These are phyloP conservation scores for Drosophila sp. DNA, from an alignment of 1,140 invertebrate species.

Conservation along the genomic window DNA sequence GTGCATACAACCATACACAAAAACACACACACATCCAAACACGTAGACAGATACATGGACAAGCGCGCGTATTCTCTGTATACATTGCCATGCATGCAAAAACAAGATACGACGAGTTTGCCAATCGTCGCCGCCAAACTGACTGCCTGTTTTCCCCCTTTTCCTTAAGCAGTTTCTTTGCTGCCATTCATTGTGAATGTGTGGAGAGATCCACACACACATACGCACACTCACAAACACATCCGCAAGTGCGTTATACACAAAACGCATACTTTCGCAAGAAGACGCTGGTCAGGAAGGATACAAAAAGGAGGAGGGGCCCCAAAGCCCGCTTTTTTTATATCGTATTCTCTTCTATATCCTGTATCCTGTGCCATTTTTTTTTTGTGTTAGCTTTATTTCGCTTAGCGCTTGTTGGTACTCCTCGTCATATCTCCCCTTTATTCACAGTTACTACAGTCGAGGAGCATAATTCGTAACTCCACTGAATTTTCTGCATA, in stretches of 20 bases:
- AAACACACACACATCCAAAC: constrained; percentile 19
- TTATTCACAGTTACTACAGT: too few relatives aligned
- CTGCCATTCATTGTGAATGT: constrained; percentile 24
- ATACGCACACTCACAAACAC: neutral
- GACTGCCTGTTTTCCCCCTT: constrained; percentile 27
- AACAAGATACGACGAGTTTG: constrained; percentile 61
- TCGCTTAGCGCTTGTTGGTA: neutral
- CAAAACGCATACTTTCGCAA: constrained; percentile 11
- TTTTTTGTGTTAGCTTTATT: neutral
- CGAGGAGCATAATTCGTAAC: too few relatives aligned
- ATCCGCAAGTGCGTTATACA: constrained; percentile 5
- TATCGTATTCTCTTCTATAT: constrained; percentile 9
- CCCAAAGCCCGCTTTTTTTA: constrained; percentile 24
- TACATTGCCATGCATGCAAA: constrained; percentile 64
- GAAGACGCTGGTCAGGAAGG: constrained; percentile 12
- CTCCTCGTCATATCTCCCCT: neutral
- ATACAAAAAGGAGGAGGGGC: constrained; percentile 18
- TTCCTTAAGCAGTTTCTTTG: neutral
- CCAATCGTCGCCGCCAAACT: constrained; percentile 40
- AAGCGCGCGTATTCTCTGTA: constrained; percentile 52
- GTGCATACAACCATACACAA: constrained; percentile 44
- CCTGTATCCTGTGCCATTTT: constrained; percentile 39
- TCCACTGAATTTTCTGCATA: too few relatives aligned
- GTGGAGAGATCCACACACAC: constrained; percentile 17
- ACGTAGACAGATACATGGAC: constrained; percentile 21